Base-by-base conservation (phyloP, 2,797 vertebrate genomes). In the Botia kubotai region DNA sequence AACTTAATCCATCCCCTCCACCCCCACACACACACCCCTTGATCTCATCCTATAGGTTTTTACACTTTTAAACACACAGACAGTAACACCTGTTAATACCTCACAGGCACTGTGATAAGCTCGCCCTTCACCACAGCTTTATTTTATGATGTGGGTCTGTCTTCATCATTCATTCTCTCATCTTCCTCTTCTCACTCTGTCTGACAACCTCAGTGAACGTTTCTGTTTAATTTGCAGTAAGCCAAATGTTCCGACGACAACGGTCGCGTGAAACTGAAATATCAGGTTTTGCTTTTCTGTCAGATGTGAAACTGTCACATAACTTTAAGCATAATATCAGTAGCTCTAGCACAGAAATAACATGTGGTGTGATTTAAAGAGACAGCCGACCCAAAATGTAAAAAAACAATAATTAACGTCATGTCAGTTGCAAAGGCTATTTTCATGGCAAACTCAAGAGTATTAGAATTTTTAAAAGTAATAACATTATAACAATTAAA, bases 1-100 rank as follows among this genome's bases (percentile, higher is more conserved):
- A 92, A 93, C 88, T 85, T 91, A 87, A 82, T 85, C 80, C 67
- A 71, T 66, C 83, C 84, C 83, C 76, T 60, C 16, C 77, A 63
- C 65, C 76, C 52, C 66, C 46, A 26, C 39, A 71, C 76, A 69
- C 52, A 66, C 79, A 83, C 62, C 83, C 72, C 62, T 84, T 83
- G 86, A 81, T 85, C 78, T 83, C 62, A 66, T 73, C 60, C 78
- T 43, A 29, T n/a, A 70, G 53, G 5, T 53, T 70, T 78, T 78
- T 48, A 58, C 12, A 48, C 53, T 48, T 13, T 1, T 12, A 33
- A 75, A 36, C 58, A 86, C 65, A 65, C 53, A 55, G 11, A 58
- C 14, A 57, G 6, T 26, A 33, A 78, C 83, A 83, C 83, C 91
- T 92, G 91, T 92, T 92, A 89, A 88, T 91, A 91, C 90, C 91